Evolutionary conservation across 2,797 vertebrate species (phyloP), one percentile per base, ranked within the genome.

Genomic region (Cebuella pygmaea): DNA sequence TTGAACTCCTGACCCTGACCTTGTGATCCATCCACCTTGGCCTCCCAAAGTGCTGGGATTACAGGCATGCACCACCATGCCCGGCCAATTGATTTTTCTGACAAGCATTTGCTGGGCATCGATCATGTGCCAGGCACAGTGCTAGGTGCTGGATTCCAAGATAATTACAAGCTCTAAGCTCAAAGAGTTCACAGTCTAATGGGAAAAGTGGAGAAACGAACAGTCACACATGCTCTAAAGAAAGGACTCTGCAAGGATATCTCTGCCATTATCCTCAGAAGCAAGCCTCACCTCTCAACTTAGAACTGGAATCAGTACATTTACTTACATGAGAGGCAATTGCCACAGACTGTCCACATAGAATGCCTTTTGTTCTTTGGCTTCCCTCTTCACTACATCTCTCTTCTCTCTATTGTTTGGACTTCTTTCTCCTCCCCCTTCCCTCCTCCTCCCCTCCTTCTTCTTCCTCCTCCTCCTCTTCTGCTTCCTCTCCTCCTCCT

Each of bases 301-400:
- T 20, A 17, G 76, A 90, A 86, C 44, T 0, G n/a, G 79, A 95
- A 26, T 39, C 81, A 84, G 57, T 39, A 36, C 11, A 24, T 26
- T 87, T 72, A 67, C 55, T 82, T 55, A 84, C 30, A 55, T 10
- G 26, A 48, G 76, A 78, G 46, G 52, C 14, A 22, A 64, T 0
- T 27, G n/a, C 14, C 72, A 48, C 61, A 36, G n/a, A 19, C 33
- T 19, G 1, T 27, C 74, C 39, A 46, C 72, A 88, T 46, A 59
- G 80, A 36, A 33, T 9, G 33, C 50, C 36, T 44, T 72, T 27
- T 33, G 46, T 61, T 52, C 61, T 74, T 88, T 85, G 72, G 22
- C 78, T 80, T 57, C 64, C 33, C 86, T 85, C 89, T 95, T 95
- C 90, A 95, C 96, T 94, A 48, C 48, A 13, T 83, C 48, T 50